phyloP scores from a whole-genome alignment of 2,888 invertebrate genomes.

The Unio pictorum region DNA sequence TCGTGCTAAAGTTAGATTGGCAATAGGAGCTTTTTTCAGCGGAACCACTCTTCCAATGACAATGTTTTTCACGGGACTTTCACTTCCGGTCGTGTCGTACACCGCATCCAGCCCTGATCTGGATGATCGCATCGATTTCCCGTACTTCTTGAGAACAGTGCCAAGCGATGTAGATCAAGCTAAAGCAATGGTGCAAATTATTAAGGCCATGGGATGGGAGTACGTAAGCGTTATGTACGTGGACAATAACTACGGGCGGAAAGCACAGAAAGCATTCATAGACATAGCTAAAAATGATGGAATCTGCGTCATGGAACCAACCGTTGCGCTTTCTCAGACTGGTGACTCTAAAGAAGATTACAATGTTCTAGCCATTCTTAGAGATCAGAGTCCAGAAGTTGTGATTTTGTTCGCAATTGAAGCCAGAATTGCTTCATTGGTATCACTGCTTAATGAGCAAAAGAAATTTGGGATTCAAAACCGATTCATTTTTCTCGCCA shows the following conservation, averaged over 20 bases:
- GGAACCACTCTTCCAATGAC: conserved; percentile 50
- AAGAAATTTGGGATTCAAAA: conserved; percentile 10
- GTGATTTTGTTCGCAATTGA: conserved; percentile 56
- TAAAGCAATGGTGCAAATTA: conserved; percentile 40
- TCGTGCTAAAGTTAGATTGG: conserved; percentile 62
- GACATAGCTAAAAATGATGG: conserved; percentile 22
- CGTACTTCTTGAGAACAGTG: conserved; percentile 54
- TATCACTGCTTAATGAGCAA: conserved; percentile 23
- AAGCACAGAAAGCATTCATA: conserved; percentile 42
- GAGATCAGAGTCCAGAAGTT: conserved; percentile 30
- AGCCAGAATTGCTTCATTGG: conserved; percentile 26
- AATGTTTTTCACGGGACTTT: conserved; percentile 33
- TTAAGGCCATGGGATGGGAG: conserved; percentile 44
- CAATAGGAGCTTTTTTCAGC: conserved; percentile 74
- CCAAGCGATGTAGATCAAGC: conserved; percentile 56
- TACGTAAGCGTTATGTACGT: conserved; percentile 53
- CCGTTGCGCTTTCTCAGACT: conserved; percentile 29
- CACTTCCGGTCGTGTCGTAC: conserved; percentile 50
- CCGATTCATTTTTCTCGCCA: conserved; percentile 42
- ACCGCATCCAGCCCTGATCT: conserved; percentile 51
- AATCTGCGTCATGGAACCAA: conserved; percentile 48
- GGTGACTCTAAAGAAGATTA: conserved; percentile 18
- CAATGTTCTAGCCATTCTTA: conserved; percentile 12
- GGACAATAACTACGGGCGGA: conserved; percentile 54
- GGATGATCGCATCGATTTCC: conserved; percentile 43